A percentile compares a stretch with the other conserved stretches of the same genome.
Evolutionary conservation across 2,888 invertebrate genomes (phyloP).

Genomic region (Epinotia nisella): DNA sequence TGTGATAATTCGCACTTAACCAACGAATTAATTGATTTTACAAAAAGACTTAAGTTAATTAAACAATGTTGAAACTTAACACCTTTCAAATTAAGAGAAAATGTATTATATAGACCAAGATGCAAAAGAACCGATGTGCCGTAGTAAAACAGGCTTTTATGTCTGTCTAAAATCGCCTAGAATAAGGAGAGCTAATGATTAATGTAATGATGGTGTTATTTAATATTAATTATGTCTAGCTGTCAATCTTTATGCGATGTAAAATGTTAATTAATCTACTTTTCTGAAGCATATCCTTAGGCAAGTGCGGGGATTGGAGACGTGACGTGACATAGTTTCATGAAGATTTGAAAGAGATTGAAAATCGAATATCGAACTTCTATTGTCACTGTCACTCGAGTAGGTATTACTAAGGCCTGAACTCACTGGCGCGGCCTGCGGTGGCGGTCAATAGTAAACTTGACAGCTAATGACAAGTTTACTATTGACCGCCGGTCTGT

Average conservation of each 20-base stretch:
- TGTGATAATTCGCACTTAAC: conserved; percentile 27
- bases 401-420: too few species aligned
- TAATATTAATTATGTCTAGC: conserved; percentile 20
- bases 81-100: background rate
- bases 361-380: too few species aligned
- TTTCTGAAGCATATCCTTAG: background rate
- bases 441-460: too few species aligned
- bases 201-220: conserved; percentile 24
- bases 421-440: too few species aligned
- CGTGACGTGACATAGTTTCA: background rate
- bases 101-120: too few species aligned
- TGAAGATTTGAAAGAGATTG: too few species aligned
- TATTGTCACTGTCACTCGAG: too few species aligned
- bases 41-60: background rate
- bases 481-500: too few species aligned
- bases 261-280: background rate
- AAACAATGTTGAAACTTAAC: background rate
- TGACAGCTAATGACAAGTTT: too few species aligned
- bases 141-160: background rate
- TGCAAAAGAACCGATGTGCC: background rate
- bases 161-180: background rate
- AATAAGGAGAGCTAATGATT: conserved; percentile 3
- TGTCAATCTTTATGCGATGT: conserved; percentile 4
- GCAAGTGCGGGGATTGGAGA: background rate
- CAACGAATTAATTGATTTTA: background rate